Conservation (phyloP, 2,888 invertebrate genomes). For the Mesochorus sp. region DNA sequence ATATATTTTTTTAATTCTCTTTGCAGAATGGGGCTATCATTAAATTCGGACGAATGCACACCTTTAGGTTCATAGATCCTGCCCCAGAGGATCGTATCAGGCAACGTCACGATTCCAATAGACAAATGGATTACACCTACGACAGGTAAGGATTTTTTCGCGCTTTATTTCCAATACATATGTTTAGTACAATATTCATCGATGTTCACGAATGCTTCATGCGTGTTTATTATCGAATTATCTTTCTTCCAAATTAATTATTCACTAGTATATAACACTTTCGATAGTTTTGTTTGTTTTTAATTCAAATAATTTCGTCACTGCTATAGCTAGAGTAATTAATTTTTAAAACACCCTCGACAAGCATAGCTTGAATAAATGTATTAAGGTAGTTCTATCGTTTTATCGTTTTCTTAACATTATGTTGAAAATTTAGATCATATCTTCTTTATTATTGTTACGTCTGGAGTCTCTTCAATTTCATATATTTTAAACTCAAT, state of each 20-base stretch:
- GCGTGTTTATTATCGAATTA: conserved; percentile 21
- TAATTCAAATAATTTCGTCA: no score
- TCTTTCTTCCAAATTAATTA: conserved; percentile 13
- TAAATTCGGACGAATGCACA: conserved; percentile 93
- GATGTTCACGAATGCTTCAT: conserved; percentile 33
- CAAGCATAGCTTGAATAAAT: no score
- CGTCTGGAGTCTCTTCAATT: no score
- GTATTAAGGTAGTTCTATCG: no score
- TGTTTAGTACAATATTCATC: background rate
- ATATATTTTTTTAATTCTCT: conserved; percentile 5
- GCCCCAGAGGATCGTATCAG: conserved; percentile 91
- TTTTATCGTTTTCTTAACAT: no score
- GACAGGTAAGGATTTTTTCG: conserved; percentile 86
- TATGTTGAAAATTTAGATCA: no score
- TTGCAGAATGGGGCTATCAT: conserved; percentile 91
- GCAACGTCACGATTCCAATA: conserved; percentile 88
- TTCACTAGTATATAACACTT: conserved; percentile 1
- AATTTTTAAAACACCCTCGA: no score
- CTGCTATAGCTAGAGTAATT: conserved; percentile 3
- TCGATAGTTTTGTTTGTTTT: no score
- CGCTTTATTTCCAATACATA: background rate
- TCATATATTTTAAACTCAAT: no score
- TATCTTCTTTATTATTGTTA: no score
- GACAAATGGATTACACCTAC: conserved; percentile 89
- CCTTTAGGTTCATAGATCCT: conserved; percentile 93